Evolutionary conservation across 2,888 invertebrate genomes (phyloP), one percentile per base, ranked within the genome.

Genomic region (Hypomecis punctinalis): DNA sequence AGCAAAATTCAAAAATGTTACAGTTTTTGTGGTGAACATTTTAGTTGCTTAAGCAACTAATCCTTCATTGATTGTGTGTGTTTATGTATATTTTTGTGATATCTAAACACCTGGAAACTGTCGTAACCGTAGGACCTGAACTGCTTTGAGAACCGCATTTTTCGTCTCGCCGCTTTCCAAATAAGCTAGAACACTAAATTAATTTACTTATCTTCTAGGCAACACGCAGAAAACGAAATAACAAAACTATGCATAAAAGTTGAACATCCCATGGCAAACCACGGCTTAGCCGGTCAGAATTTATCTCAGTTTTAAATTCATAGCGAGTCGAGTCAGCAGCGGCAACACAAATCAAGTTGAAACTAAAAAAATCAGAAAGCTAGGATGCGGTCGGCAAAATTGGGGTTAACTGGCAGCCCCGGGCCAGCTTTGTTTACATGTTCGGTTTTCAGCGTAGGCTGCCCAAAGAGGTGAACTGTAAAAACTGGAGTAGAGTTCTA

Each of bases 351-450:
- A 87, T 84, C 82, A 82, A 84, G 76, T 79, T 75, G 75, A 73
- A 81, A 76, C 81, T 78, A 82, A 83, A 82, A 83, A 83, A 83
- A 76, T 79, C 74, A 76, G 76, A 81, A 74, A 70, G 73, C 72
- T 72, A 73, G 78, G 75, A 77, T 77, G 78, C 79, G 77, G 81
- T 79, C 78, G 74, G 77, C 78, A 78, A 77, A 81, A 83, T 84
- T 79, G 77, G 80, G 84, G 86, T 84, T 84, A 85, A 85, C 83
- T 81, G 81, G 77, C 65, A 66, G 47, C 61, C 61, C 61, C 60
- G 43, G 61, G 65, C 61, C 78, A 77, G 79, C 80, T 83, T 85
- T 86, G 87, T 89, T 89, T 86, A 84, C 83, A 82, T 81, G 80
- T 80, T 82, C 75, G 78, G 77, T 78, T 77, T 82, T 79, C 77